phyloP scores from a whole-genome alignment of 2,888 invertebrate genomes.

The Hirtodrosophila cameraria region DNA sequence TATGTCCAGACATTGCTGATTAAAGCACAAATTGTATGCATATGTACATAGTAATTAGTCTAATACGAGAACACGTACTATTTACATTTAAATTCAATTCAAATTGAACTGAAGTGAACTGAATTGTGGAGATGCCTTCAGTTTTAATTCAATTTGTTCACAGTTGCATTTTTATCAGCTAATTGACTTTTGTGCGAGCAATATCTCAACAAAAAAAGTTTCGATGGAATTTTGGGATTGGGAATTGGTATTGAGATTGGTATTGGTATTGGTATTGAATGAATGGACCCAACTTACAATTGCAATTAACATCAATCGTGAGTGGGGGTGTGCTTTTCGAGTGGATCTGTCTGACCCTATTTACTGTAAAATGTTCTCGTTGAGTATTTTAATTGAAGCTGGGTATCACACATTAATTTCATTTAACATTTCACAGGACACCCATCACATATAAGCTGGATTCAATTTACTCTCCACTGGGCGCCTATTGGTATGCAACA shows the following conservation, averaged over 20 bases:
- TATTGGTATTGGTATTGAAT: no score
- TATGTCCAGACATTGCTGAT: slow-evolving; percentile 22
- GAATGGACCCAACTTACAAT: slow-evolving; percentile 27
- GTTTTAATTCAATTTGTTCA: slow-evolving; percentile 10
- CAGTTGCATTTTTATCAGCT: slow-evolving; percentile 2
- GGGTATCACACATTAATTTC: slow-evolving; percentile 50
- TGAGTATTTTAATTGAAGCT: slow-evolving; percentile 52
- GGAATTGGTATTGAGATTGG: no score
- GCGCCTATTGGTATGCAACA: slow-evolving; percentile 31
- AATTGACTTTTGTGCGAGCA: slow-evolving; percentile 17
- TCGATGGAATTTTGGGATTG: no score
- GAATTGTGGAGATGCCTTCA: background rate
- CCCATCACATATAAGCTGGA: slow-evolving; percentile 26
- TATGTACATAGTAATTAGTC: slow-evolving; percentile 26
- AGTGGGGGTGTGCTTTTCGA: background rate
- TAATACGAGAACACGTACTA: slow-evolving; percentile 14
- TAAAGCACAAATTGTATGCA: slow-evolving; percentile 8
- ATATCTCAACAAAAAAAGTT: slow-evolving; percentile 8
- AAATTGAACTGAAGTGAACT: background rate
- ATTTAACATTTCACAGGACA: slow-evolving; percentile 38
- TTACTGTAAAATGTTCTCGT: slow-evolving; percentile 12
- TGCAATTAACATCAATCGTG: slow-evolving; percentile 42
- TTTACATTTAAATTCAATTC: background rate
- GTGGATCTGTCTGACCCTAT: slow-evolving; percentile 17
- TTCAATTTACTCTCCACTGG: slow-evolving; percentile 5